Conservation (phyloP, 1,140 invertebrate species). For the Aphelinus atriplicis region DNA sequence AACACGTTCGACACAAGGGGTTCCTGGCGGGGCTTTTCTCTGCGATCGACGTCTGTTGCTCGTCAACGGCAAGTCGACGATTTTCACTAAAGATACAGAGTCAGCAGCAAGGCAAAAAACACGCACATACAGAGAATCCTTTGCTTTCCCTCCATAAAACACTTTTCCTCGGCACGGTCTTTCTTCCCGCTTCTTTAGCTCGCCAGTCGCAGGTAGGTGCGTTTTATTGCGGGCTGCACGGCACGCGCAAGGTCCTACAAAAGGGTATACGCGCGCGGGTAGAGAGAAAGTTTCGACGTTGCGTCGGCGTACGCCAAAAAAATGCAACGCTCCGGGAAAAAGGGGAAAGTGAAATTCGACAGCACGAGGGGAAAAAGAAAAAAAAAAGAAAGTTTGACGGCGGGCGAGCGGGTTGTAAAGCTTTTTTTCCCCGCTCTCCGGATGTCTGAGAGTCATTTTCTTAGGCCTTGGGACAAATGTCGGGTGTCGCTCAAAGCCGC, state of each 20-base stretch:
- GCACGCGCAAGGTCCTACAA: conserved; percentile 46
- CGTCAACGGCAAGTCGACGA: conserved; percentile 18
- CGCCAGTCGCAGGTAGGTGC: conserved; percentile 53
- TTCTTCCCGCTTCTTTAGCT: conserved; percentile 40
- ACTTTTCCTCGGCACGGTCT: conserved; percentile 39
- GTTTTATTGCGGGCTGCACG: conserved; percentile 48
- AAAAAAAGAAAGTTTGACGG: conserved; percentile 44
- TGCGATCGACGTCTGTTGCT: conserved; percentile 1
- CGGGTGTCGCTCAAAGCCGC: not conserved
- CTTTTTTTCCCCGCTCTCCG: conserved; percentile 15
- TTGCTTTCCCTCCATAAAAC: conserved; percentile 55
- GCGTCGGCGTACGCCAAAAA: conserved; percentile 30
- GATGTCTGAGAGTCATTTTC: conserved; percentile 21
- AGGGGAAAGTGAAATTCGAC: conserved; percentile 30
- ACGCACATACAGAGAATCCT: conserved; percentile 47
- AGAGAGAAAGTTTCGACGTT: conserved; percentile 53
- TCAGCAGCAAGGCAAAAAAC: conserved; percentile 8
- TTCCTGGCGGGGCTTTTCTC: not conserved
- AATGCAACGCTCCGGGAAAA: conserved; percentile 20
- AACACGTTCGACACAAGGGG: conserved; percentile 4
- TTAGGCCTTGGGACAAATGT: not conserved
- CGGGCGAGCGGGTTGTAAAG: conserved; percentile 40
- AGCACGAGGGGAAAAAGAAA: conserved; percentile 35
- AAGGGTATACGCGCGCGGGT: conserved; percentile 44
- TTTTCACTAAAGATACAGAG: conserved; percentile 41